A percentile compares a stretch with the other conserved stretches of the same genome.
phyloP scores from a whole-genome alignment of 2,888 invertebrate species.

The Drosophila engyochracea region DNA sequence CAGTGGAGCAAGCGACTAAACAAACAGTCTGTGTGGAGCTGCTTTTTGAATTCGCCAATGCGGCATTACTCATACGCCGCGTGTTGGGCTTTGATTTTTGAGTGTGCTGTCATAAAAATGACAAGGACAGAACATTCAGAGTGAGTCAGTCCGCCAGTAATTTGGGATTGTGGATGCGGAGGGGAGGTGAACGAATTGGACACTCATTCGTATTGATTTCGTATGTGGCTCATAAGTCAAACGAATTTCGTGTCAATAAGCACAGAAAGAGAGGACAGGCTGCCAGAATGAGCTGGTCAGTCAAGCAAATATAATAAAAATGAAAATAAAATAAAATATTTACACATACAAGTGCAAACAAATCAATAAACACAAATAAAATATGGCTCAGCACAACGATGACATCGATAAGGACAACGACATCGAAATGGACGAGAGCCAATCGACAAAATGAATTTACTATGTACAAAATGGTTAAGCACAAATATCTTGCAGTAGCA shows the following conservation, averaged over 20 bases:
- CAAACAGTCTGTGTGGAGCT: conserved; percentile 19
- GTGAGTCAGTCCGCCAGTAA: background rate
- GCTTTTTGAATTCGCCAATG: conserved; percentile 42
- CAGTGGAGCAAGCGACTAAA: conserved; percentile 4
- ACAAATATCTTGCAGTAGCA: conserved; percentile 49
- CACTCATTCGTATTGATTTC: conserved; percentile 55
- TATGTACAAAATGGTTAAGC: conserved; percentile 69
- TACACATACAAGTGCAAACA: conserved; percentile 69
- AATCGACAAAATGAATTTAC: conserved; percentile 80
- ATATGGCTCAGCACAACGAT: conserved; percentile 48
- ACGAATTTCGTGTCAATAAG: conserved; percentile 55
- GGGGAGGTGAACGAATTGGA: conserved; percentile 25
- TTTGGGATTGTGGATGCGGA: background rate
- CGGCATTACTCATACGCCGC: conserved; percentile 68
- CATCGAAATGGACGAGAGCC: conserved; percentile 60
- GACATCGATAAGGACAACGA: conserved; percentile 55
- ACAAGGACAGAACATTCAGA: conserved; percentile 13
- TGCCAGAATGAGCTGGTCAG: conserved; percentile 13
- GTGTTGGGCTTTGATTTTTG: conserved; percentile 63
- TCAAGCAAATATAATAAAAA: conserved; percentile 73
- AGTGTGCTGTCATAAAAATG: conserved; percentile 63
- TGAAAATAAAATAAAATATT: conserved; percentile 77
- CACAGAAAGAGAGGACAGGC: conserved; percentile 13
- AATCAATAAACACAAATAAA: conserved; percentile 75
- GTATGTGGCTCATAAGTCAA: conserved; percentile 56